These are phyloP conservation scores for Poeciliopsis gracilis DNA, from an alignment of 2,797 vertebrate species.

Conservation along the genomic window DNA sequence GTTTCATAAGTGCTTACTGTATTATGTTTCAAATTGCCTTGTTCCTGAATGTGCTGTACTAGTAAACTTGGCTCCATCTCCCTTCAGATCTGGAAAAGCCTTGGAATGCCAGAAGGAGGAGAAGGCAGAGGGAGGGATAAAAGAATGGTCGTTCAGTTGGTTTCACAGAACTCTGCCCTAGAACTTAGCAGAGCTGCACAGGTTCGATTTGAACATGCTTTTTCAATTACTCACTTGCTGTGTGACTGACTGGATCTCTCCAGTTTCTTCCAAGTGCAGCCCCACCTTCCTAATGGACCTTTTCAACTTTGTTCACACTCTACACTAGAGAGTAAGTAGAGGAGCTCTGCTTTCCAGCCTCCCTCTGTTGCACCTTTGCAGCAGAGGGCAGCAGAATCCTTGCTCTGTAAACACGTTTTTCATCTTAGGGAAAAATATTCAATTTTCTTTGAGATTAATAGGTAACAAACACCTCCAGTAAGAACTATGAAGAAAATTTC, in stretches of 20 bases:
- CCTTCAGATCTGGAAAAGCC: neutral
- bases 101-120: neutral
- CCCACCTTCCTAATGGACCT: neutral
- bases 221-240: slow-evolving; percentile 38
- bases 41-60: too few species aligned
- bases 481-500: neutral
- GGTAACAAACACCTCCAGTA: neutral
- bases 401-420: slow-evolving; percentile 44
- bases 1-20: too few species aligned
- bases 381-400: slow-evolving; percentile 64
- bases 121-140: neutral
- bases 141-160: neutral
- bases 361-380: slow-evolving; percentile 54
- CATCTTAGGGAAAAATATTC: neutral
- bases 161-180: neutral
- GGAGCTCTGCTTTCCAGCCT: slow-evolving; percentile 19
- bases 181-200: neutral
- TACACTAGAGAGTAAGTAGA: neutral
- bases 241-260: neutral
- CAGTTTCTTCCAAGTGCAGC: neutral
- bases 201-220: neutral
- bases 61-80: neutral
- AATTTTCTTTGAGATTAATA: neutral
- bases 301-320: slow-evolving; percentile 16
- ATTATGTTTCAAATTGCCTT: too few species aligned